phyloP scores from a whole-genome alignment of 1,140 invertebrate species.

The Leguminivora glycinivorella region DNA sequence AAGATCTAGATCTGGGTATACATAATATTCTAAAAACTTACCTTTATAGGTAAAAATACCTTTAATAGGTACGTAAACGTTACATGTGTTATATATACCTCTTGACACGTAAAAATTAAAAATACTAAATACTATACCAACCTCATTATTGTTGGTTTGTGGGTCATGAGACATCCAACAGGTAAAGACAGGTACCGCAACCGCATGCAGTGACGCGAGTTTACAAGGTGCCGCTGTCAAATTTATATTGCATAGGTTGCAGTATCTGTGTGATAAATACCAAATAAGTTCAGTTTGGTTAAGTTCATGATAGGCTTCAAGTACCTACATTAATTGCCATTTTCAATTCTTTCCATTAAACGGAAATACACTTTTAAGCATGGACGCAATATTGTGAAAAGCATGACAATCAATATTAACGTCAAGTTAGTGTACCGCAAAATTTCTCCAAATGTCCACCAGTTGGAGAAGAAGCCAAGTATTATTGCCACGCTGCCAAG shows the following conservation, averaged over 20 bases:
- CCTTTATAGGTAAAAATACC: too few relatives aligned
- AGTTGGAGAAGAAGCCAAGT: constrained; percentile 63
- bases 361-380: constrained; percentile 72
- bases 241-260: not conserved
- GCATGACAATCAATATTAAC: constrained; percentile 60
- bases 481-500: constrained; percentile 67
- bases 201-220: too few relatives aligned
- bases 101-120: not conserved
- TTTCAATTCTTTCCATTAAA: constrained; percentile 67
- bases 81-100: too few relatives aligned
- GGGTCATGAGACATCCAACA: not conserved
- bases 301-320: not conserved
- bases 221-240: too few relatives aligned
- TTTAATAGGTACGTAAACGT: too few relatives aligned
- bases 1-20: too few relatives aligned
- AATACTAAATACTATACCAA: too few relatives aligned
- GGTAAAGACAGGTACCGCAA: too few relatives aligned
- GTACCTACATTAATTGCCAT: constrained; percentile 41
- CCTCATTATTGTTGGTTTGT: not conserved
- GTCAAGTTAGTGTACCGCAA: constrained; percentile 55
- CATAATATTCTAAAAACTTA: too few relatives aligned
- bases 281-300: not conserved
- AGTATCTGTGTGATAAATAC: not conserved
- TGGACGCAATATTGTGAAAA: constrained; percentile 70
- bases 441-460: constrained; percentile 66